Evolutionary conservation across 1,140 invertebrate genomes (phyloP), one percentile per base, ranked within the genome.

Genomic region (Drosophila sp.): DNA sequence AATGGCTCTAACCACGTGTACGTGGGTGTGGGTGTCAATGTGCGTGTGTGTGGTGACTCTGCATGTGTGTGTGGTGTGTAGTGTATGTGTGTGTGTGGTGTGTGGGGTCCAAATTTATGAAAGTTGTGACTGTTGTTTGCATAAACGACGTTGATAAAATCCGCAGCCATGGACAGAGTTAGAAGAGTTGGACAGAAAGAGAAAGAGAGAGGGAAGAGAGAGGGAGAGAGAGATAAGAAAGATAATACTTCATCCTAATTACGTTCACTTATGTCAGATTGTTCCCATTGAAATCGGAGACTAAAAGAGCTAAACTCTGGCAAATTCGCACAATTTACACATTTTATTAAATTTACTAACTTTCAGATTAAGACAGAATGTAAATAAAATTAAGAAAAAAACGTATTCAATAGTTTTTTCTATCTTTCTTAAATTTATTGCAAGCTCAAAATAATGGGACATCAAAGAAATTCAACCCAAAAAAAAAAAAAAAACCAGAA

Each of bases 1-100:
- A 71, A 65, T 48, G 61, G 54, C 56, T 64, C 56, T 48, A 83
- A 81, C 80, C 79, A 79, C 76, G 76, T 82, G 79, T 79, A n/a
- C 41, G 27, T 46, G 54, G 46, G 66, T 18, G 50, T 18, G 40
- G 16, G 50, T 43, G 43, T 66, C 36, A 18, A 51, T 48, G 56
- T 57, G 51, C 58, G 25, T 66, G 34, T 21, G 34, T 54, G 38
- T 14, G 7, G 43, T 66, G 29, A 18, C 45, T 48, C 50, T 57
- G 51, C 58, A 16, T 66, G 34, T 21, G 34, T 54, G 38, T 11
- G 7, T 9, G 6, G 9, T 27, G 21, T 29, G n/a, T 32, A n/a
- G 0, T 46, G 34, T 25, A 18, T 4, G 34, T 41, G 36, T 40
- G 36, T 56, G 53, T 40, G 53, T 34, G 7, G 9, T 41, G 53